Conservation (phyloP, 2,113 vertebrate species). For the Pycnonotus jocosus region DNA sequence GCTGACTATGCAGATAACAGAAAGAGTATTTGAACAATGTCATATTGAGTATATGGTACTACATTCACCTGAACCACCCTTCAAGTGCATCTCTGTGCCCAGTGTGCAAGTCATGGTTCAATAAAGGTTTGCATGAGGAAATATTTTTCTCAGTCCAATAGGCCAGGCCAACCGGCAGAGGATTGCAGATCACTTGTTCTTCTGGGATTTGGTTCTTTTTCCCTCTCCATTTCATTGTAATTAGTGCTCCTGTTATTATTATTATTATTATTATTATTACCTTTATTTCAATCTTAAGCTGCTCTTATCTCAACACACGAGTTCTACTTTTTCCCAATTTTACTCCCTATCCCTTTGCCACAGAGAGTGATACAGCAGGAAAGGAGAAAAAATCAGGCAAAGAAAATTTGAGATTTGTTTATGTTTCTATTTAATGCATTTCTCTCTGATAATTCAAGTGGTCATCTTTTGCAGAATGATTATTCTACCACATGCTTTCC, state of each 20-base stretch:
- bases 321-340: background rate
- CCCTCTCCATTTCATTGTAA: background rate
- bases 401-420: background rate
- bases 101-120: background rate
- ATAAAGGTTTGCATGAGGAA: background rate
- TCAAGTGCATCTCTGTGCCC: background rate
- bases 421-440: background rate
- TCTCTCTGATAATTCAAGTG: background rate
- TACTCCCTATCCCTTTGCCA: background rate
- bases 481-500: background rate
- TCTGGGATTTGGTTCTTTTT: background rate
- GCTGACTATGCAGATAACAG: background rate
- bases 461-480: background rate
- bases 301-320: accelerated
- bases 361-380: background rate
- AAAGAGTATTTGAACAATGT: background rate
- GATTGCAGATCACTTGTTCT: background rate
- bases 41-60: background rate
- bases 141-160: background rate
- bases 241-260: background rate
- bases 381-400: background rate
- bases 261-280: background rate
- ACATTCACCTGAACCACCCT: background rate
- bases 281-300: background rate
- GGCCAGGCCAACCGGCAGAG: accelerated